Evolutionary conservation across 2,113 vertebrate genomes (phyloP), one percentile per base, ranked within the genome.

Genomic region (Chauna torquata): DNA sequence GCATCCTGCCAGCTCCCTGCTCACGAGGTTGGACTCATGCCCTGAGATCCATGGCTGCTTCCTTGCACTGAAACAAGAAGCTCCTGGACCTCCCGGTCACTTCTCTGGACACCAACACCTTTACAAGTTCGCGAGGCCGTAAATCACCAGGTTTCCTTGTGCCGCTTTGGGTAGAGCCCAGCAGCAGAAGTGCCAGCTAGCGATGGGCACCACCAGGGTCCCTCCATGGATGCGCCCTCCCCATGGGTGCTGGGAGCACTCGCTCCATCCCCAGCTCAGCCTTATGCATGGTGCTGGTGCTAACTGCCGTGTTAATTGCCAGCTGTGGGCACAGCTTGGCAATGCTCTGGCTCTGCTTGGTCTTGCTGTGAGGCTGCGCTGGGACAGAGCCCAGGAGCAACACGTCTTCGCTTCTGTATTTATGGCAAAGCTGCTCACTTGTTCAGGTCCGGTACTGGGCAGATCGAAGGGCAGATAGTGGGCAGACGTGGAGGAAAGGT

Each of bases 81-180:
- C 1, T 81, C 23, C 47, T 1, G 61, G 9, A 3, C 5, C 7
- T 17, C 25, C 50, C 10, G 3, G 25, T 1, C 0, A 8, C 4
- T 57, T 68, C 68, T 32, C 3, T 8, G 61, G 52, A 30, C 11
- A 1, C 61, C 0, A 4, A 15, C 40, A 1, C 24, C 55, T 5
- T n/a, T 9, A 3, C 0, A 3, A 34, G 3, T 0, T 10, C 5
- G 8, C 24, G 50, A 77, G 5, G 30, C 85, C 38, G 3, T 18
- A 30, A 77, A 88, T 28, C 40, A 1, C 4, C 6, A 0, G 27
- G 4, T 32, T 0, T 3, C 4, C 27, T 7, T 1, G 7, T 1
- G 30, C 32, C 6, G 12, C 55, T 22, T 23, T 0, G 28, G 70
- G 75, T 57, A 47, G 44, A 86, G 61, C 81, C 7, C 1, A 0